These are phyloP conservation scores for Serripes groenlandicus DNA, from an alignment of 2,888 invertebrate genomes.

Conservation along the genomic window DNA sequence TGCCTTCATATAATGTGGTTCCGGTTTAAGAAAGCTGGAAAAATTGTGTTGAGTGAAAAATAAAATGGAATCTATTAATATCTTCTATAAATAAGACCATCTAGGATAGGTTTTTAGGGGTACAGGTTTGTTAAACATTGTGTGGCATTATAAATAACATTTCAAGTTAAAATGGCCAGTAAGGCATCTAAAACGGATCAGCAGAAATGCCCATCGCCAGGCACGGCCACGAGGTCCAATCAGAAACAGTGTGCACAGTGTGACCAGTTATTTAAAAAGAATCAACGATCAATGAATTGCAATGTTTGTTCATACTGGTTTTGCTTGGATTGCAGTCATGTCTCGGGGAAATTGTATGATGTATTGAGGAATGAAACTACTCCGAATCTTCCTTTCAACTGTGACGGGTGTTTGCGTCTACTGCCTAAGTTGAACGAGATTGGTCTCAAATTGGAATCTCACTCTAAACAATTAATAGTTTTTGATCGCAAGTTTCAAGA, in stretches of 20 bases:
- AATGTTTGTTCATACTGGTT: slow-evolving; percentile 30
- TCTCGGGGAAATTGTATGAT: slow-evolving; percentile 22
- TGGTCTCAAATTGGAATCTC: background rate
- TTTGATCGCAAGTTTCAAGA: slow-evolving; percentile 1
- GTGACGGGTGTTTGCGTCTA: slow-evolving; percentile 17
- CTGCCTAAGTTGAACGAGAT: slow-evolving; percentile 22
- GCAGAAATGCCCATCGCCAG: too few relatives aligned
- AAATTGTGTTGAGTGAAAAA: too few relatives aligned
- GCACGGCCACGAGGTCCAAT: too few relatives aligned
- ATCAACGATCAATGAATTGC: background rate
- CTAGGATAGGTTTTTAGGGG: too few relatives aligned
- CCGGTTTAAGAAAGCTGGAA: too few relatives aligned
- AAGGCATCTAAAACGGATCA: too few relatives aligned
- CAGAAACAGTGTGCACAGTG: background rate
- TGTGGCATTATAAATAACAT: too few relatives aligned
- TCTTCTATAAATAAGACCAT: too few relatives aligned
- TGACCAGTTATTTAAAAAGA: background rate
- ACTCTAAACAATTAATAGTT: background rate
- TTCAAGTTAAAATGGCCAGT: too few relatives aligned
- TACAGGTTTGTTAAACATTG: too few relatives aligned
- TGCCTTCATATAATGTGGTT: too few relatives aligned
- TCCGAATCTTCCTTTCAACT: slow-evolving; percentile 14
- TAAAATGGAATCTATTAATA: too few relatives aligned
- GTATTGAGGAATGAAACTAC: slow-evolving; percentile 7
- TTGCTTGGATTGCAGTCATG: slow-evolving; percentile 30